These are phyloP conservation scores for Progne subis DNA, from an alignment of 2,113 vertebrate species.

Conservation along the genomic window DNA sequence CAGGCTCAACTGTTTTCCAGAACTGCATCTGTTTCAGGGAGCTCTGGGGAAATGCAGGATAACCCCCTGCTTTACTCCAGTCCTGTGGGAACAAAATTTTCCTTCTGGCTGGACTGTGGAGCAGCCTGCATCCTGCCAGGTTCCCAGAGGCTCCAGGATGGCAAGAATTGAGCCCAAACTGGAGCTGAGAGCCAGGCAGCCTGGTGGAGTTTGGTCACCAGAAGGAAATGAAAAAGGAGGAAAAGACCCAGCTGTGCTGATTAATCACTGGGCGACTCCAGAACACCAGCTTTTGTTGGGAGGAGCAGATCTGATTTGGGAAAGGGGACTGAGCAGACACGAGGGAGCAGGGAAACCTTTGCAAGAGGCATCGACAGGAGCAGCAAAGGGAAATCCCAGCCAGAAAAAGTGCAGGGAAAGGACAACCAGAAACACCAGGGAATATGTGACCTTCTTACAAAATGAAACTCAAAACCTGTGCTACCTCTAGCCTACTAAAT, in stretches of 20 bases:
- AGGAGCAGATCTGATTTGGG: neutral
- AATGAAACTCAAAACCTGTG: neutral
- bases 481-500: neutral
- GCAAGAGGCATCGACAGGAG: accelerated
- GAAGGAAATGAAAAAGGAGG: neutral
- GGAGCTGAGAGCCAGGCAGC: neutral
- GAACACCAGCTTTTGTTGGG: neutral
- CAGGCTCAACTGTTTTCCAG: slow-evolving; percentile 39
- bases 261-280: neutral
- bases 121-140: neutral
- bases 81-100: neutral
- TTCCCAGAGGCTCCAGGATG: neutral
- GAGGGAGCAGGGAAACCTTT: neutral
- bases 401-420: neutral
- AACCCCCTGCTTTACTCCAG: neutral
- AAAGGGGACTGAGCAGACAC: neutral
- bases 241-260: neutral
- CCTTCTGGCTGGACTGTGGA: neutral
- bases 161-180: neutral
- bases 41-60: neutral
- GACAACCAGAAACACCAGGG: neutral
- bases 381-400: neutral
- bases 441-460: neutral
- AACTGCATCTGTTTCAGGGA: slow-evolving; percentile 36
- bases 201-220: neutral